phyloP scores from a whole-genome alignment of 2,113 vertebrate genomes.

The Hylia prasina region DNA sequence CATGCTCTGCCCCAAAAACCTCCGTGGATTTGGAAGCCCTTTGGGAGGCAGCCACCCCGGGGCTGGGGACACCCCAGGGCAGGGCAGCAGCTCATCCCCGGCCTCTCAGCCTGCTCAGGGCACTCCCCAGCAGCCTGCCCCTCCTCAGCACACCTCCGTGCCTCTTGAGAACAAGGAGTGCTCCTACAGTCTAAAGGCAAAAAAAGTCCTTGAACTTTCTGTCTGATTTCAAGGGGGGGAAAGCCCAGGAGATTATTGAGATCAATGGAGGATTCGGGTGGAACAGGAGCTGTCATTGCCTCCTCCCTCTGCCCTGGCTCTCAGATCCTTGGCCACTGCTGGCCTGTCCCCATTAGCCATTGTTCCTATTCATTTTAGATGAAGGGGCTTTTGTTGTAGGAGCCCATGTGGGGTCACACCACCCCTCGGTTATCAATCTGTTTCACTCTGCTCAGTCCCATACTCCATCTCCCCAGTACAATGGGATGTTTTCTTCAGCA shows the following conservation, averaged over 20 bases:
- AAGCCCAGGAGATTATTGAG: slow-evolving; percentile 30
- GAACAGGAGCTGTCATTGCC: background rate
- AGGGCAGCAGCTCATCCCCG: background rate
- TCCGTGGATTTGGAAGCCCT: background rate
- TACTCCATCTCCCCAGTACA: slow-evolving; percentile 22
- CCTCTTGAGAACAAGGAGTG: background rate
- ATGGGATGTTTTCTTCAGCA: slow-evolving; percentile 56
- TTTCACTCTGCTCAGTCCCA: slow-evolving; percentile 7
- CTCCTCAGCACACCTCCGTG: background rate
- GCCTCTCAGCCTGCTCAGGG: fast-evolving
- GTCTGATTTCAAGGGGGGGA: background rate
- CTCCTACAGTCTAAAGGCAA: background rate
- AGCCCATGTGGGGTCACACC: slow-evolving; percentile 36
- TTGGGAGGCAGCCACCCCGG: background rate
- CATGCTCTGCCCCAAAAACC: background rate
- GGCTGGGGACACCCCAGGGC: background rate
- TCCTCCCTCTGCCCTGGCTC: slow-evolving; percentile 27
- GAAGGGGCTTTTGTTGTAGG: slow-evolving; percentile 61
- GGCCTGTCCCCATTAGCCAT: slow-evolving; percentile 35
- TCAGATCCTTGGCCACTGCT: background rate
- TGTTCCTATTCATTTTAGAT: slow-evolving; percentile 55
- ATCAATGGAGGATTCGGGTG: slow-evolving; percentile 40
- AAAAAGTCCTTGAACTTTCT: slow-evolving; percentile 53
- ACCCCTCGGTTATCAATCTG: slow-evolving; percentile 56
- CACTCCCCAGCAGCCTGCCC: background rate